Evolutionary conservation across 2,888 invertebrate species (phyloP).

Genomic region (Xestia sexstrigata): DNA sequence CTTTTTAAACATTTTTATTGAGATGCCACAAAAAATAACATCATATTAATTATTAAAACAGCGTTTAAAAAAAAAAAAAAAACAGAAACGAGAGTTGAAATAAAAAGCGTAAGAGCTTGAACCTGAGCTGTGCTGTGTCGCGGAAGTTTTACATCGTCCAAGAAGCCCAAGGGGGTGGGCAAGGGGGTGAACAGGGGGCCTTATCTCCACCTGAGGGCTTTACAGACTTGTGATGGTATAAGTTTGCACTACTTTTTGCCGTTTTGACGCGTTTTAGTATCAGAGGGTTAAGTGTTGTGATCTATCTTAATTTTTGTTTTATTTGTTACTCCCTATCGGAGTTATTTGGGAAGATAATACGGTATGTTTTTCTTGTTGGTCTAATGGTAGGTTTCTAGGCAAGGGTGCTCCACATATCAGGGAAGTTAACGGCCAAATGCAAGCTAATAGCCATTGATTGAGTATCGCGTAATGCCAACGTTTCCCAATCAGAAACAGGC

Average conservation of each 20-base stretch:
- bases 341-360: conserved; percentile 2
- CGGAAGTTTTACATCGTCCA: conserved; percentile 49
- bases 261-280: conserved; percentile 20
- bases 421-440: not conserved
- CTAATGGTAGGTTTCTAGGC: no score
- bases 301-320: conserved; percentile 37
- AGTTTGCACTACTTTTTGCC: conserved; percentile 45
- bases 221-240: conserved; percentile 41
- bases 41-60: conserved; percentile 17
- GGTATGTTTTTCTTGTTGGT: not conserved
- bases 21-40: not conserved
- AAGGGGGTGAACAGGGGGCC: not conserved
- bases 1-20: not conserved
- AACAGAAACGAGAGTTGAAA: not conserved
- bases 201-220: conserved; percentile 56
- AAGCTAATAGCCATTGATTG: not conserved
- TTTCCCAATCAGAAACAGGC: no score
- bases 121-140: conserved; percentile 35
- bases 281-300: not conserved
- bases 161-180: not conserved
- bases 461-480: no score
- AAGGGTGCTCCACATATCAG: not conserved
- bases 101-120: conserved; percentile 31
- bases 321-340: not conserved
- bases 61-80: conserved; percentile 2